Evolutionary conservation across 2,888 invertebrate species (phyloP), one percentile per base, ranked within the genome.

Genomic region (Drosophila hamatofila): DNA sequence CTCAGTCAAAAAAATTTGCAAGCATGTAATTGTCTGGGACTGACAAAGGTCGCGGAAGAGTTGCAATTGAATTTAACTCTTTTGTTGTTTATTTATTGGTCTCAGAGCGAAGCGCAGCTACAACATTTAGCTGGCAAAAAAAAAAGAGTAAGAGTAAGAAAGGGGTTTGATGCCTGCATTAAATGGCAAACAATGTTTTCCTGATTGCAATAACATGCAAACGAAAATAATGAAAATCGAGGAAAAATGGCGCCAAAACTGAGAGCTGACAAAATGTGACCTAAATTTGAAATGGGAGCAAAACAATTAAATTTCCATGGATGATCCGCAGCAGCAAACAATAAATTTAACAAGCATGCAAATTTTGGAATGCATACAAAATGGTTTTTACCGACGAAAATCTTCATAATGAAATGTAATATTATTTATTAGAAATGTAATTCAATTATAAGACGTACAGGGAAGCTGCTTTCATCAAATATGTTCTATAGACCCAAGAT

Each of bases 21-120:
- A 92, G 91, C 91, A 89, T 91, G 91, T 92, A 91, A 91, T 92
- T 91, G 91, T 86, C 77, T 86, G 73, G 78, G 78, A 78, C 66
- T 84, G 75, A 80, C 78, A 78, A 75, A 78, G 75, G 81, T 74
- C 69, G 66, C 52, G 51, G 63, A 70, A 66, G 77, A 77, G 67
- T 72, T 75, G 76, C 82, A 82, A 82, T 82, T 82, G 83, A 89
- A 83, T 88, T 85, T 80, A 85, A 88, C 90, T 85, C 90, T 78
- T 78, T 85, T 85, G 84, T 85, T 85, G 86, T 88, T 89, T 85
- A 85, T 85, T 85, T 89, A 88, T 85, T 85, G 84, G 80, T 78
- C 85, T 80, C 85, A 69, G 73, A 64, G 62, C 27, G 52, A 27
- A 49, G 62, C 52, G 33, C 39, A 55, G 62, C 69, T 67, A 41